These are phyloP conservation scores for Deroptyus accipitrinus DNA, from an alignment of 2,113 vertebrate species.

Conservation along the genomic window DNA sequence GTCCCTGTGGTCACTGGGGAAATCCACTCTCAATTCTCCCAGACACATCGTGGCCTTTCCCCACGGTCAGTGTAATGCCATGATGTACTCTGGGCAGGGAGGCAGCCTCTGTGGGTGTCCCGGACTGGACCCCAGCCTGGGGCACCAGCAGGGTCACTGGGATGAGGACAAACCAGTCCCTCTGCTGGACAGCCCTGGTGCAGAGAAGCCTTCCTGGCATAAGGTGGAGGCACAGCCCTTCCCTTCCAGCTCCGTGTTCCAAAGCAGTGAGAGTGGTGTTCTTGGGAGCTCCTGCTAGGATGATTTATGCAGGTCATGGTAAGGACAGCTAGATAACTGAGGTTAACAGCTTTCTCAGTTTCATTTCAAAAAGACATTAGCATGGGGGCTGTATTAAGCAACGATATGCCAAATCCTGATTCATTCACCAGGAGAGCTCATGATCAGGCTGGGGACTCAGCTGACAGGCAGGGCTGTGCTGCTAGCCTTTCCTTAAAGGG, in stretches of 20 bases:
- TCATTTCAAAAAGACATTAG: constrained; percentile 77
- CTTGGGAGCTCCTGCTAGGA: constrained; percentile 4
- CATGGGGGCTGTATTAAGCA: constrained; percentile 73
- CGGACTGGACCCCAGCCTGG: neutral
- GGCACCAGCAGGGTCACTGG: neutral
- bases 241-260: neutral
- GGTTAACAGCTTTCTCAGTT: constrained; percentile 77
- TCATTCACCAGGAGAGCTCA: constrained; percentile 70
- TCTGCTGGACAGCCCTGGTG: neutral
- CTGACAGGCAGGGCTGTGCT: constrained; percentile 68
- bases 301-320: constrained; percentile 76
- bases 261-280: constrained; percentile 24
- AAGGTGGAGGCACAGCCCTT: neutral
- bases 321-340: constrained; percentile 74
- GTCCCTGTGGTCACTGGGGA: neutral
- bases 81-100: neutral
- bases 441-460: constrained; percentile 55
- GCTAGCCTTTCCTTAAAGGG: constrained; percentile 67
- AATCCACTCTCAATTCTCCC: neutral
- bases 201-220: neutral
- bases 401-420: constrained; percentile 69
- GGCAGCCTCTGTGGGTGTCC: neutral
- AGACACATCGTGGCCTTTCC: accelerated
- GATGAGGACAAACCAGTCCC: neutral
- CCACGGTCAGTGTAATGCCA: neutral